Conservation (phyloP, 2,888 invertebrate genomes). For the Drosophila putrida region DNA sequence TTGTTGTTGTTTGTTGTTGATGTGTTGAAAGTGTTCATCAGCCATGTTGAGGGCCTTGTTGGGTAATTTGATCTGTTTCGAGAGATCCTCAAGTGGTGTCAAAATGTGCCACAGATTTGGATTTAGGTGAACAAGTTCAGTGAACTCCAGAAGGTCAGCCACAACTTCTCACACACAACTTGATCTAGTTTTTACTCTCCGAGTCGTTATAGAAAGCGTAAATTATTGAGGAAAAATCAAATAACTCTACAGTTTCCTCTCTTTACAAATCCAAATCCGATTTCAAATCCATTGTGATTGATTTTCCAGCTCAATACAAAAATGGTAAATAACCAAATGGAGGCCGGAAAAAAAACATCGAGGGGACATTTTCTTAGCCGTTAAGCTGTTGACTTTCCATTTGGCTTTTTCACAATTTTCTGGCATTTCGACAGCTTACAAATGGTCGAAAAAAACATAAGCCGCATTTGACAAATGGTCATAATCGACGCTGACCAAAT, state of each 20-base stretch:
- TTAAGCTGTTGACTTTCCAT: conserved; percentile 25
- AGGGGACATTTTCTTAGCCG: conserved; percentile 7
- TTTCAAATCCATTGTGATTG: conserved; percentile 75
- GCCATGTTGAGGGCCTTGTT: conserved; percentile 29
- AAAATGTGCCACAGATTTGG: conserved; percentile 57
- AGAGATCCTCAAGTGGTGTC: conserved; percentile 59
- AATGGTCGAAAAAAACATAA: conserved; percentile 18
- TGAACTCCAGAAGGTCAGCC: conserved; percentile 64
- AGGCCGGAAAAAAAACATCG: conserved; percentile 19
- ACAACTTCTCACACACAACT: conserved; percentile 15
- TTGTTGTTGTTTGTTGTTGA: too few species aligned
- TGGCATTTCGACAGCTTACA: conserved; percentile 34
- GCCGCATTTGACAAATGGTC: conserved; percentile 49
- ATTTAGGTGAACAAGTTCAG: conserved; percentile 64
- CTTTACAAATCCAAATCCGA: conserved; percentile 64
- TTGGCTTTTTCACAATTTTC: conserved; percentile 46
- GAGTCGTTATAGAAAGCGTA: conserved; percentile 12
- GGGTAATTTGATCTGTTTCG: conserved; percentile 67
- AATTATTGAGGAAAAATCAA: conserved; percentile 54
- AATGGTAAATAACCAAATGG: conserved; percentile 48
- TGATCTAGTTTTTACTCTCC: neutral
- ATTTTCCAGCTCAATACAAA: conserved; percentile 43
- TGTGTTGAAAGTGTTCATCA: conserved; percentile 59
- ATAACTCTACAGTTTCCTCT: neutral
- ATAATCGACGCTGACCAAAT: conserved; percentile 29